phyloP scores from a whole-genome alignment of 2,113 vertebrate genomes.

The Phalacrocorax brasilianus region DNA sequence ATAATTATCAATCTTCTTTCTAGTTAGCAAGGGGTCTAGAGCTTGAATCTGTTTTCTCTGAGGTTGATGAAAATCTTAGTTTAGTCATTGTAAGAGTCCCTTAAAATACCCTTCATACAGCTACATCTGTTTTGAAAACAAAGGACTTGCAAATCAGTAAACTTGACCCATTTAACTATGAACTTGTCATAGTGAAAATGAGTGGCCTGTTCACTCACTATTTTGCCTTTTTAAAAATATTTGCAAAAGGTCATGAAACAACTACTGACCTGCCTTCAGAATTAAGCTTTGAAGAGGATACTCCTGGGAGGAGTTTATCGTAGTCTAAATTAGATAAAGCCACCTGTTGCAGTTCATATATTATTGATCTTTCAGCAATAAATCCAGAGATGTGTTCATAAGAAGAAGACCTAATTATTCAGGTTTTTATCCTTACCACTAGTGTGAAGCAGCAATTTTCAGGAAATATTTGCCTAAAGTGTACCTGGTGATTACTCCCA shows the following conservation, averaged over 20 bases:
- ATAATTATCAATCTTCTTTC: neutral
- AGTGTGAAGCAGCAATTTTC: neutral
- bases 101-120: neutral
- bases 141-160: neutral
- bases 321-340: neutral
- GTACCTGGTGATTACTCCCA: neutral
- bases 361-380: neutral
- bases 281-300: neutral
- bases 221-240: neutral
- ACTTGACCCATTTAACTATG: neutral
- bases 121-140: neutral
- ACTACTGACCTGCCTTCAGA: neutral
- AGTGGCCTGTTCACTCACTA: neutral
- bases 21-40: neutral
- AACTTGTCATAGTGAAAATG: neutral
- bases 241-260: neutral
- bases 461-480: neutral
- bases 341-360: neutral
- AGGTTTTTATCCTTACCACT: neutral
- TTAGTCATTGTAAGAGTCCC: accelerated
- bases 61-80: neutral
- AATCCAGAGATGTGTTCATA: neutral
- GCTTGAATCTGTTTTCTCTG: neutral
- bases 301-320: neutral
- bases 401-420: neutral